Base-by-base conservation (phyloP, 2,888 invertebrate genomes). In the Cremastinae sp. region DNA sequence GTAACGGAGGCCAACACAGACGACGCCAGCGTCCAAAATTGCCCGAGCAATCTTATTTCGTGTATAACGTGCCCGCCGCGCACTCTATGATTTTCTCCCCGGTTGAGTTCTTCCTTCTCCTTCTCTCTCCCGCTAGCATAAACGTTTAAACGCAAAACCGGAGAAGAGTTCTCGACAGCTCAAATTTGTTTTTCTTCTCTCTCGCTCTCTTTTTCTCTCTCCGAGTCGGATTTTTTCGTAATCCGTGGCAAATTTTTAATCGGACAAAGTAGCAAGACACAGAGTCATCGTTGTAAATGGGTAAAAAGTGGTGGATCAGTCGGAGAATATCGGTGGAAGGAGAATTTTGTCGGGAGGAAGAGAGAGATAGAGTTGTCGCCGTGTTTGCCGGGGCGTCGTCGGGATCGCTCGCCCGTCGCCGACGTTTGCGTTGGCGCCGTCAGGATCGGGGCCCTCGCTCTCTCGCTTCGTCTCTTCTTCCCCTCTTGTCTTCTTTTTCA, bases 41-140 rank as follows among this genome's bases (percentile, higher is more conserved):
- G 43, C 12, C 41, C 18, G 55, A 14, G 37, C 56, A 37, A 45
- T 45, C 14, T 45, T 37, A 20, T 37, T 12, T 39, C 55, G 53
- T 66, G 45, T n/a, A n/a, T n/a, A n/a, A n/a, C n/a, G n/a, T n/a
- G 59, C 61, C 20, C 41, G 35, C 53, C 35, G 39, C 45, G 49
- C 41, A 66, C 66, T 45, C 43, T 66, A 66, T 55, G 66, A 66
- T 55, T 66, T 65, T 65, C 65, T 65, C 53, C 28, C n/a, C n/a
- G n/a, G n/a, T n/a, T n/a, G 41, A 53, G 51, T 35, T 18, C 53
- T 16, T 43, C 65, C 16, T 43, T 28, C 49, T 20, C 64, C 41
- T 22, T 51, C 18, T 4, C 47, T 61, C 35, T 12, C 10, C n/a
- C 43, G 22, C 39, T 51, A 37, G 12, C 8, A 8, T 14, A 3